Percentiles rank a stretch among this genome's conserved stretches.
Conservation (phyloP, 1,140 invertebrate genomes). For the Metaphire vulgaris region DNA sequence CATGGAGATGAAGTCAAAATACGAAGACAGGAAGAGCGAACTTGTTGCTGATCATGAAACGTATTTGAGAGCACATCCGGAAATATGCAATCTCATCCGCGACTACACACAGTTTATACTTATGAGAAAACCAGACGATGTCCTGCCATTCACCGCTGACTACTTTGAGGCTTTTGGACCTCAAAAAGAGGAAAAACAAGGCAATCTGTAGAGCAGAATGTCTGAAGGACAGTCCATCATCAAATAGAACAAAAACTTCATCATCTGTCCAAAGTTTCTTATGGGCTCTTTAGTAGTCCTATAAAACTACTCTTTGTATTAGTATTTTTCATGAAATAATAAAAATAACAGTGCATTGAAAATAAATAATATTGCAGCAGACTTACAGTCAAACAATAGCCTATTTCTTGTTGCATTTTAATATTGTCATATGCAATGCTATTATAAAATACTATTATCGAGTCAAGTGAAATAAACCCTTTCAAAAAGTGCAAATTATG, state of each 20-base stretch:
- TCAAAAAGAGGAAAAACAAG: not conserved
- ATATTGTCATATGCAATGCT: no score
- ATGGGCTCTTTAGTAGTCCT: no score
- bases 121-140: slow-evolving; percentile 50
- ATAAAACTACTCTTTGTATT: no score
- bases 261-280: not conserved
- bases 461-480: no score
- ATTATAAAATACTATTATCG: no score
- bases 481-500: no score
- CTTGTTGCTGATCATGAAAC: slow-evolving; percentile 45
- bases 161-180: slow-evolving; percentile 38
- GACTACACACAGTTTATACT: slow-evolving; percentile 48
- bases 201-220: not conserved
- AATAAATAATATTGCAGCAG: no score
- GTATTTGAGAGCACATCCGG: slow-evolving; percentile 50
- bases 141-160: slow-evolving; percentile 48
- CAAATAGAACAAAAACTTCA: not conserved
- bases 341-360: no score
- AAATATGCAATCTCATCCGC: slow-evolving; percentile 46
- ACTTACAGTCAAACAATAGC: no score
- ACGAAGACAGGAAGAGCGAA: slow-evolving; percentile 50
- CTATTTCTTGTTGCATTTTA: no score
- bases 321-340: no score
- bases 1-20: slow-evolving; percentile 50
- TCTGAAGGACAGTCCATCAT: not conserved